Percentiles rank a stretch among this genome's conserved stretches.
phyloP scores from a whole-genome alignment of 2,113 vertebrate species.

The Ibidorhyncha struthersii region DNA sequence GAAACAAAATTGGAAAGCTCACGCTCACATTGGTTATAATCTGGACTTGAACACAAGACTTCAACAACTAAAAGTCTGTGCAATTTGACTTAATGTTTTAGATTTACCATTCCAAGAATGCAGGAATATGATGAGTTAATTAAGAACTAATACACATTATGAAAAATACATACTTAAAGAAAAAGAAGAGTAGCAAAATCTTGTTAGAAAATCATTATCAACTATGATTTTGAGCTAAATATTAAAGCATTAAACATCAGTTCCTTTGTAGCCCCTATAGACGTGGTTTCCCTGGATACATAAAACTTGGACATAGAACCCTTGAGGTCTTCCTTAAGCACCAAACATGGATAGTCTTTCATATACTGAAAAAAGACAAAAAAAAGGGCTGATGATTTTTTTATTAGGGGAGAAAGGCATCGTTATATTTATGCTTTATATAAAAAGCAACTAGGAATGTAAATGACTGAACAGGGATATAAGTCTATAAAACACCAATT shows the following conservation, averaged over 20 bases:
- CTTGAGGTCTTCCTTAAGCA: not conserved
- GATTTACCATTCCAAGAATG: not conserved
- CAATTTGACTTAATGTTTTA: not conserved
- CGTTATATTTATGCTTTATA: not conserved
- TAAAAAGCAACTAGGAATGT: not conserved
- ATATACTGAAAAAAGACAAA: not conserved
- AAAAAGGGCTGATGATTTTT: not conserved
- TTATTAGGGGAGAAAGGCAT: not conserved
- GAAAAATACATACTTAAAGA: not conserved
- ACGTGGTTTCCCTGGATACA: not conserved
- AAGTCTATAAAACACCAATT: conserved; percentile 20
- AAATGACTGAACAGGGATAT: conserved; percentile 27
- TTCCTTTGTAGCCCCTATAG: not conserved
- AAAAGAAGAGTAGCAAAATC: not conserved
- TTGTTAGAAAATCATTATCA: not conserved
- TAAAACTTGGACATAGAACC: not conserved
- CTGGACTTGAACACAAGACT: not conserved
- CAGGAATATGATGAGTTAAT: not conserved
- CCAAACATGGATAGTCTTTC: not conserved
- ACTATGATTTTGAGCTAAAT: not conserved
- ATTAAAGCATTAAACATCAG: not conserved
- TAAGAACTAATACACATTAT: not conserved
- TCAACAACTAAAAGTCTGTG: not conserved
- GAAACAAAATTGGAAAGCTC: not conserved
- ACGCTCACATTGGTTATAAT: not conserved